Evolutionary conservation across 2,888 invertebrate species (phyloP), one percentile per base, ranked within the genome.

Genomic region (Nasonia oneida): DNA sequence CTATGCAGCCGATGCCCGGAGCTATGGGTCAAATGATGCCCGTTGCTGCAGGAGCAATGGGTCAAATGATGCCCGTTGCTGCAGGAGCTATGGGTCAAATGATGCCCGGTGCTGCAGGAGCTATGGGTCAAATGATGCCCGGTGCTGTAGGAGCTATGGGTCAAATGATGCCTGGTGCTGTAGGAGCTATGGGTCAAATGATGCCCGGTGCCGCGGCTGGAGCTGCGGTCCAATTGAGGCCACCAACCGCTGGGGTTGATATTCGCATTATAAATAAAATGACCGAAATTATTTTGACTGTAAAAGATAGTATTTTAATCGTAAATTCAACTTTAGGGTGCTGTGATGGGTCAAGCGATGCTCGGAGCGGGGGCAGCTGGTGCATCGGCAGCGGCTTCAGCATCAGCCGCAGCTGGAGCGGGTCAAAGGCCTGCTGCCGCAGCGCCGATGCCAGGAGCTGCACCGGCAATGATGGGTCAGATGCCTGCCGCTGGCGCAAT

Each of bases 401-500:
- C 37, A 37, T 0, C 37, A 37, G 37, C 37, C 3, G 70, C 70
- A 18, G 47, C 33, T 37, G 5, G 23, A 33, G 5, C 15, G 15
- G 53, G 18, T 15, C 74, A 57, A 47, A 39, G 14, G 18, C 71
- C 39, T 18, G 39, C 39, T 39, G 37, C 5, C 2, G 39, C 29
- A 95, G 94, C 90, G 94, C 94, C 61, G 95, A 94, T 88, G 94
- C 94, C 1, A 93, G 96, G 88, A 96, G 96, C 90, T 96, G 18
- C 79, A 92, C 96, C 29, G 95, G 94, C 90, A 94, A 94, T 57
- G 95, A 95, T 88, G 94, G 96, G 90, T 96, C 96, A 95, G 91
- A 91, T 39, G 14, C 23, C 71, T 15, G 37, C 57, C 80, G 50
- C 84, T 85, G 77, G 29, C 73, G 29, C 1, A 29, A 29, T 29